phyloP scores from a whole-genome alignment of 64 coral and sea anemone species.

The Dendrophyllia cribrosa region DNA sequence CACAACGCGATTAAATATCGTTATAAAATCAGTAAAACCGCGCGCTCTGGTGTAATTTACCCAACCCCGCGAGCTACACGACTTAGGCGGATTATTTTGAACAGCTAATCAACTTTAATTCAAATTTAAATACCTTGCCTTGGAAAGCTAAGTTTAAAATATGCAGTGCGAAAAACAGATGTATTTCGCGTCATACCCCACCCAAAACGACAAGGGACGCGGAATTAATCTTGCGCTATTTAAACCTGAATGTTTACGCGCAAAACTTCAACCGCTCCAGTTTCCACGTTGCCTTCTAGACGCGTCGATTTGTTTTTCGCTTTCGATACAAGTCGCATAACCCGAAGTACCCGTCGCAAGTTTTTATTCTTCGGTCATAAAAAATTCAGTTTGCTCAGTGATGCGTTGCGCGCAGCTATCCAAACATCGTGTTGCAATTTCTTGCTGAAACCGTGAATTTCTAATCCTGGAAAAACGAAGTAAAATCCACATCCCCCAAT shows the following conservation, averaged over 20 bases:
- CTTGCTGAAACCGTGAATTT: conserved; percentile 27
- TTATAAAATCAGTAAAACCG: background rate
- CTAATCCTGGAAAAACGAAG: background rate
- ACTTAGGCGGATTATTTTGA: background rate
- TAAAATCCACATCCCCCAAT: background rate
- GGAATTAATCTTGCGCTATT: background rate
- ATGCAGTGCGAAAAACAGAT: conserved; percentile 48
- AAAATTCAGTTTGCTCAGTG: conserved; percentile 75
- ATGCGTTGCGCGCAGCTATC: conserved; percentile 60
- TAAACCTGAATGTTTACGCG: background rate
- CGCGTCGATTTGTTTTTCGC: background rate
- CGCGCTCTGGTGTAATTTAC: background rate
- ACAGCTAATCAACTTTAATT: background rate
- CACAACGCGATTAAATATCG: background rate
- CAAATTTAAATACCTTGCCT: conserved; percentile 24
- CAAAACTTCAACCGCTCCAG: background rate
- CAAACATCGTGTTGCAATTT: conserved; percentile 52
- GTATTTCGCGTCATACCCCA: conserved; percentile 9
- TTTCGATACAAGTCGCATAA: conserved; percentile 27
- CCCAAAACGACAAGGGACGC: conserved; percentile 49
- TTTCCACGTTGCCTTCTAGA: background rate
- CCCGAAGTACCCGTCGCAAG: conserved; percentile 29
- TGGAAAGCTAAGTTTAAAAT: conserved; percentile 39
- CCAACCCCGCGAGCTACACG: background rate
- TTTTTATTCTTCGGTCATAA: conserved; percentile 43